phyloP scores from a whole-genome alignment of 2,797 vertebrate genomes.

The Melopsittacus undulatus region DNA sequence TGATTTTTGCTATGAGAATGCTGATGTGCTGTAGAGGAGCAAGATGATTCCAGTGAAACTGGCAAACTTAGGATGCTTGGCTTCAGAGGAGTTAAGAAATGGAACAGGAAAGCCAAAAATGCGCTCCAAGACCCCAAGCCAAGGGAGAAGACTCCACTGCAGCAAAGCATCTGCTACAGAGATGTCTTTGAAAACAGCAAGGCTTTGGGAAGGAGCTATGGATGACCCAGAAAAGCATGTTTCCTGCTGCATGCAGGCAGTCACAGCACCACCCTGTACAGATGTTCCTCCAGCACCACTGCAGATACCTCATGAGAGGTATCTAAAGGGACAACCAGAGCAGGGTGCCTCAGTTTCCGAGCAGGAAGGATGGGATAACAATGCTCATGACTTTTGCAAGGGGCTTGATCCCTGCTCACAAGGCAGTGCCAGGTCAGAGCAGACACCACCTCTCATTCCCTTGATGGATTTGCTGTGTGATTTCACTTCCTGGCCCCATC shows the following conservation, averaged over 20 bases:
- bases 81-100: not conserved
- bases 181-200: not conserved
- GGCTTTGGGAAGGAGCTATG: not conserved
- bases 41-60: not conserved
- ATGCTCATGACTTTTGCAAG: not conserved
- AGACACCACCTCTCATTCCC: not conserved
- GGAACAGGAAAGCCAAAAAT: rapidly evolving
- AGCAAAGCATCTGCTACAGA: not conserved
- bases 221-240: not conserved
- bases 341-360: not conserved
- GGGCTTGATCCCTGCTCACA: not conserved
- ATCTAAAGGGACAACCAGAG: not conserved
- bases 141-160: not conserved
- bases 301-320: not conserved
- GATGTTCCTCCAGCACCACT: not conserved
- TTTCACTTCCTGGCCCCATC: not conserved
- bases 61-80: not conserved
- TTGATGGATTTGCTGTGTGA: not conserved
- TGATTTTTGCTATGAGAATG: not conserved
- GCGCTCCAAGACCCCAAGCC: not conserved
- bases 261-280: not conserved
- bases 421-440: not conserved
- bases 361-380: not conserved
- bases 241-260: not conserved
- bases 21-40: not conserved